A percentile compares a stretch with the other conserved stretches of the same genome.
phyloP scores from a whole-genome alignment of 92 coral and sea anemone species.

The Galaxea fascicularis region DNA sequence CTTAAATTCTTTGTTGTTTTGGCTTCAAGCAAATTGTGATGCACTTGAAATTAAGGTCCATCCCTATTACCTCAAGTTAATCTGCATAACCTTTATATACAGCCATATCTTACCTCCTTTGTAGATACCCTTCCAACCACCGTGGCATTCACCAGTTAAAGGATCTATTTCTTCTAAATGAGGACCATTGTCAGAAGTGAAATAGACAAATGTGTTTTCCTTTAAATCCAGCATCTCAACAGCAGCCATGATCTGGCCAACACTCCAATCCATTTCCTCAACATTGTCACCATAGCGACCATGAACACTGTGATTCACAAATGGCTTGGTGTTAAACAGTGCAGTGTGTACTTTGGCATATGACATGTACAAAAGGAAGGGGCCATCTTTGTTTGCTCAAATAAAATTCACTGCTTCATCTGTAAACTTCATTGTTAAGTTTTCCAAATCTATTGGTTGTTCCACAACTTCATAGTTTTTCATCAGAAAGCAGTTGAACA shows the following conservation, averaged over 20 bases:
- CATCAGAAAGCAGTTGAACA: constrained; percentile 69
- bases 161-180: constrained; percentile 67
- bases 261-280: constrained; percentile 98
- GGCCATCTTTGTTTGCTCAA: constrained; percentile 59
- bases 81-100: too few species aligned
- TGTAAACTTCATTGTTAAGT: constrained; percentile 85
- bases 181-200: constrained; percentile 94
- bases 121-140: constrained; percentile 90
- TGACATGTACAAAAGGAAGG: constrained; percentile 86
- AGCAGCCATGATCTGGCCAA: constrained; percentile 80
- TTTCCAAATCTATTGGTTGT: constrained; percentile 79
- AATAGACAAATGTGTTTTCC: constrained; percentile 86
- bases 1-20: too few species aligned
- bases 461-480: constrained; percentile 83
- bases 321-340: constrained; percentile 69
- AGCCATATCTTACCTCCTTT: constrained; percentile 87
- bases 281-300: constrained; percentile 93
- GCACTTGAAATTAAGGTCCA: too few species aligned
- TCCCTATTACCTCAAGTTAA: too few species aligned
- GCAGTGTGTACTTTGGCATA: constrained; percentile 89
- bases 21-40: too few species aligned
- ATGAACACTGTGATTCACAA: constrained; percentile 84
- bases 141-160: constrained; percentile 63
- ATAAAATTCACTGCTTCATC: constrained; percentile 82
- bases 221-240: constrained; percentile 71